These are phyloP conservation scores for Epistrophella euchroma DNA, from an alignment of 2,888 invertebrate genomes.

Conservation along the genomic window DNA sequence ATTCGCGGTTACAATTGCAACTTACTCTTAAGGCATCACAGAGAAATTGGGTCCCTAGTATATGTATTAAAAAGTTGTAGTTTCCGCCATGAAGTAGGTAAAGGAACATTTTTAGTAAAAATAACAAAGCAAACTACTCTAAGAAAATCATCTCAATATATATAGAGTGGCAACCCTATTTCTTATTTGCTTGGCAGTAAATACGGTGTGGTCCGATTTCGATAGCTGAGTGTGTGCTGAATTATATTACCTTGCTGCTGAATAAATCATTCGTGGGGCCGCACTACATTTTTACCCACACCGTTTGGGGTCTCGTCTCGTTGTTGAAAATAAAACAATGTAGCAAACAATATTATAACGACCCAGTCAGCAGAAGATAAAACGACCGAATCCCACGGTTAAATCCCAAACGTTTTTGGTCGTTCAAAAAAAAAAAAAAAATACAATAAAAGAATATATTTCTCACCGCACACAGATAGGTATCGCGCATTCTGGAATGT, in stretches of 20 bases:
- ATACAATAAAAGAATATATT: constrained; percentile 34
- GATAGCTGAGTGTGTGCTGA: constrained; percentile 65
- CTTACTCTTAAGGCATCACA: no score
- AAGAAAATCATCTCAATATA: no score
- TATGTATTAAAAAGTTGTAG: no score
- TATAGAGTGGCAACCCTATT: neutral
- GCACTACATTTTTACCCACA: constrained; percentile 70
- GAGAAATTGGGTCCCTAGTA: no score
- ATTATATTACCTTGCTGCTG: constrained; percentile 70
- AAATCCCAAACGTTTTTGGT: constrained; percentile 10
- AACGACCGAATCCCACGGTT: constrained; percentile 49
- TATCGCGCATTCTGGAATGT: constrained; percentile 45
- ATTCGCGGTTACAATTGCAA: no score
- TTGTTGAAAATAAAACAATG: constrained; percentile 26
- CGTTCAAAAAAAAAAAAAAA: constrained; percentile 1
- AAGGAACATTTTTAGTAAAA: no score
- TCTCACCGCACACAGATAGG: constrained; percentile 51
- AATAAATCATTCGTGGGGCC: constrained; percentile 69
- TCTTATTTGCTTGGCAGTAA: neutral
- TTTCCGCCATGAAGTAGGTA: no score
- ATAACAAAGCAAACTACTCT: no score
- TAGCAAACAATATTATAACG: neutral
- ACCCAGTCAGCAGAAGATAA: constrained; percentile 51
- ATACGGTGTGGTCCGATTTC: constrained; percentile 42
- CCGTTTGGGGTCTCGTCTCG: constrained; percentile 54